phyloP scores from a whole-genome alignment of 2,888 invertebrate species.

The Ferdinandea cuprea region DNA sequence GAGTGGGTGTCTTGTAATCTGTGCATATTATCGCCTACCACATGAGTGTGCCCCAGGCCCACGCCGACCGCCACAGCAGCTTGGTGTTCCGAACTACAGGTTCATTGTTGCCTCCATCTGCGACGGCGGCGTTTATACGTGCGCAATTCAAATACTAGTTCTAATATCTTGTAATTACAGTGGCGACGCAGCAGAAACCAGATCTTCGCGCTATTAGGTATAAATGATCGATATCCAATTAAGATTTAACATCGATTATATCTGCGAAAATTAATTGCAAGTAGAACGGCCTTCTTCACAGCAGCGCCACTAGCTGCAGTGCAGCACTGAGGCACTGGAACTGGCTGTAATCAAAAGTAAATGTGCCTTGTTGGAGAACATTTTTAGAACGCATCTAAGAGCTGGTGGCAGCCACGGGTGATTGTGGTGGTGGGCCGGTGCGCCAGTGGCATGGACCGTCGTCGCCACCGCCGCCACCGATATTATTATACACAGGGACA shows the following conservation, averaged over 20 bases:
- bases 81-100: background rate
- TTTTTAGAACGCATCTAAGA: constrained; percentile 62
- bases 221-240: constrained; percentile 75
- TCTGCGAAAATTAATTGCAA: constrained; percentile 74
- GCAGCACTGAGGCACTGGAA: constrained; percentile 14
- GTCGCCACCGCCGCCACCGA: constrained; percentile 4
- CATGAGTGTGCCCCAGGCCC: constrained; percentile 9
- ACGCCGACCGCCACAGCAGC: constrained; percentile 1
- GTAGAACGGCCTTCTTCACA: constrained; percentile 70
- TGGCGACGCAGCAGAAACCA: constrained; percentile 74
- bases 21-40: constrained; percentile 67
- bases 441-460: constrained; percentile 41
- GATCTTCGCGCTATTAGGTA: constrained; percentile 73
- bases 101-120: constrained; percentile 24
- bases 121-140: background rate
- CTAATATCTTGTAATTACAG: constrained; percentile 71
- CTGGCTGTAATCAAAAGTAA: constrained; percentile 57
- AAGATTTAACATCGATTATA: constrained; percentile 74
- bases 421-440: constrained; percentile 19
- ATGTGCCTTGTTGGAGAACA: constrained; percentile 53
- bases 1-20: constrained; percentile 69
- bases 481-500: constrained; percentile 40
- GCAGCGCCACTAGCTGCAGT: constrained; percentile 17
- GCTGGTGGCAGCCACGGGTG: constrained; percentile 34
- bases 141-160: constrained; percentile 68